Evolutionary conservation across 2,888 invertebrate genomes (phyloP), one percentile per base, ranked within the genome.

Genomic region (Zele albiditarsus): DNA sequence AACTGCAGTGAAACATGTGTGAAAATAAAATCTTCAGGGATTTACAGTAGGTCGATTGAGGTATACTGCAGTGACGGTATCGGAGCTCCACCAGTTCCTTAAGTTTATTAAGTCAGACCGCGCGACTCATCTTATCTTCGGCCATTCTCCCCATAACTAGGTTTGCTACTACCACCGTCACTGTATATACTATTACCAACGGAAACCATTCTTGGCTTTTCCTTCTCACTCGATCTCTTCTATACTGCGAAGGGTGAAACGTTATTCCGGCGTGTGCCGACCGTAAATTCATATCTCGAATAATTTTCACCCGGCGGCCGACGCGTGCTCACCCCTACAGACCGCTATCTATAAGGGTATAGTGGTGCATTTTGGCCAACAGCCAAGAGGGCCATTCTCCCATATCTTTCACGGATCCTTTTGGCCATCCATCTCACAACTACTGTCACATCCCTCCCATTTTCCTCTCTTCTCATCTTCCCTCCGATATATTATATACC

Each of bases 201-300:
- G 57, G 20, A 57, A 77, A 58, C 71, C 75, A 68, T 38, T 67
- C 72, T 42, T 70, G 70, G 58, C 67, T 74, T 60, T 65, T 16
- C 60, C 69, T 75, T 71, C 33, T 60, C 53, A 53, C 68, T 75
- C 76, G 53, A 75, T 73, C 73, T 75, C 72, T 33, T 69, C 65
- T 58, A 66, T 42, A 33, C 38, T 66, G 23, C 53, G 71, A 33
- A 66, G 20, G 60, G 63, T 63, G 70, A 76, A 79, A 78, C 80
- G 76, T 78, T 77, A 78, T 78, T 77, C 73, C 70, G 75, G 68
- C 77, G 79, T 80, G 80, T 80, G 77, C 81, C 80, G 76, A 80
- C 84, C 84, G 84, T 88, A 86, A 87, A 88, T 87, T 88, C 88
- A 88, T 88, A 88, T 87, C 88, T 86, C 84, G 86, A 85, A 88